Conservation (phyloP, 2,888 invertebrate species). For the Galerucella pusilla region DNA sequence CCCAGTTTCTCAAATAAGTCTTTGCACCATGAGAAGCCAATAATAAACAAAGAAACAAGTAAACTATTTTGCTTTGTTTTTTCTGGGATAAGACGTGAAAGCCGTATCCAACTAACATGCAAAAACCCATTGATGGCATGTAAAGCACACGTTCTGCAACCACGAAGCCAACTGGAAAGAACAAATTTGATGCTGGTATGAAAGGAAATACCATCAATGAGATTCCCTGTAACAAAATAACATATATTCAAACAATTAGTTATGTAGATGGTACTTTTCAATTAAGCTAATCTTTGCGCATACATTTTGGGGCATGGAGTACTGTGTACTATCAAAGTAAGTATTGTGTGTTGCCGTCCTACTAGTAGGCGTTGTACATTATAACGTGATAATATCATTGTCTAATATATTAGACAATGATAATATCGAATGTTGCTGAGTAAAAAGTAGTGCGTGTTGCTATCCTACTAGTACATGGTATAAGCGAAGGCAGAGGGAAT, state of each 20-base stretch:
- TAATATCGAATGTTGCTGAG: no score
- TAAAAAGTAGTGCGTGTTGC: no score
- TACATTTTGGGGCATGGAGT: no score
- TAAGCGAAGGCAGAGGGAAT: no score
- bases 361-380: no score
- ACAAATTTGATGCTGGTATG: constrained; percentile 95
- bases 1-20: constrained; percentile 88
- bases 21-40: constrained; percentile 84
- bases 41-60: constrained; percentile 70
- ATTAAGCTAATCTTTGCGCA: no score
- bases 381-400: no score
- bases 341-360: no score
- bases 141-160: constrained; percentile 95
- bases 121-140: constrained; percentile 98
- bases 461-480: no score
- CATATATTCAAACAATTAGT: not conserved
- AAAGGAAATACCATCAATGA: constrained; percentile 91
- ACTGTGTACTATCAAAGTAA: no score
- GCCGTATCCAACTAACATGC: constrained; percentile 90
- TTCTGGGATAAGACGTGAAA: constrained; percentile 77
- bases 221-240: constrained; percentile 72
- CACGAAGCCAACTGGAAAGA: constrained; percentile 98
- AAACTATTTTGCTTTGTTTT: constrained; percentile 70
- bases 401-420: no score
- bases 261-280: not conserved